Conservation (phyloP, 2,888 invertebrate species). For the Caenorhabditis sp. region DNA sequence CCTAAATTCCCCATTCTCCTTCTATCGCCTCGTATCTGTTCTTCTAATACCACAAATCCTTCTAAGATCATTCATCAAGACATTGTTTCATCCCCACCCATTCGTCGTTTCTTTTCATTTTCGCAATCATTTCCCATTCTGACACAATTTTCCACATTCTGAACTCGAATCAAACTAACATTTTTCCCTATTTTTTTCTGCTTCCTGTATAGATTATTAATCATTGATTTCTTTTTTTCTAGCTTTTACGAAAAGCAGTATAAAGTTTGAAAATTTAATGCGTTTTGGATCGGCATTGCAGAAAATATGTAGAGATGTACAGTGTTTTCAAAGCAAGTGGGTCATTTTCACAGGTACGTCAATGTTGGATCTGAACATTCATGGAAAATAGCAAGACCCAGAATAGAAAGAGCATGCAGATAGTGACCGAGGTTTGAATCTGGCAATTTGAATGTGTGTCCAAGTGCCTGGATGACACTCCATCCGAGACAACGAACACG, state of each 20-base stretch:
- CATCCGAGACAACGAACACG: no score
- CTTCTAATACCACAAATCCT: constrained; percentile 13
- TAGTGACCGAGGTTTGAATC: no score
- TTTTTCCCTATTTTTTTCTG: constrained; percentile 17
- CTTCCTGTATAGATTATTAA: constrained; percentile 47
- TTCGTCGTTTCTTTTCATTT: constrained; percentile 4
- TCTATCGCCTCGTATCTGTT: constrained; percentile 40
- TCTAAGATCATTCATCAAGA: constrained; percentile 4
- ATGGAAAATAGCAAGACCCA: no score
- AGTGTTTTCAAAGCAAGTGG: no score
- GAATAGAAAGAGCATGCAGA: no score
- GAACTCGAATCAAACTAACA: not conserved
- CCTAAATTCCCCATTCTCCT: not conserved
- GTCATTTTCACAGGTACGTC: no score
- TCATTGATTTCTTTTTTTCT: constrained; percentile 25
- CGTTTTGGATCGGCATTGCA: not conserved
- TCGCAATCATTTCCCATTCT: constrained; percentile 14
- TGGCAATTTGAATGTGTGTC: no score
- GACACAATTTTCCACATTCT: not conserved
- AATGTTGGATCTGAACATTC: no score
- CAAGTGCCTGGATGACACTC: no score
- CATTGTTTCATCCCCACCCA: constrained; percentile 9
- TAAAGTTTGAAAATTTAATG: constrained; percentile 26
- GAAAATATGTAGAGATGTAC: no score
- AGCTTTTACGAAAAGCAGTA: constrained; percentile 57